Base-by-base conservation (phyloP, 2,797 vertebrate genomes). In the Prionace glauca region DNA sequence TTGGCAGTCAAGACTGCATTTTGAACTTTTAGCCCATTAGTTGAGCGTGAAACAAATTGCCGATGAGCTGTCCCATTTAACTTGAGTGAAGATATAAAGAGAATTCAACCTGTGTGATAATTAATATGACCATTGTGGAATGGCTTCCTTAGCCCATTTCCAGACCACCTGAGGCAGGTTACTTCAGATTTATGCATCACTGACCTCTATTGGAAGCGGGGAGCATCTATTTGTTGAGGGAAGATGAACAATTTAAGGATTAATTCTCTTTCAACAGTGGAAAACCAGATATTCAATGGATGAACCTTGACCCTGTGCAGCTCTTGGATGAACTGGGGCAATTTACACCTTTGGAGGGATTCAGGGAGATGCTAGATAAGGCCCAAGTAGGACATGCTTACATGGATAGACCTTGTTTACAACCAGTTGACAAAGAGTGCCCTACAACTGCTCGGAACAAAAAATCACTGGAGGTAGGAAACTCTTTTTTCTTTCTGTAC, bases 271-370 rank as follows among this genome's bases (percentile, higher is more conserved):
- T 96, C 7, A 72, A 0, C 97, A 99, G 99, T 96, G 99, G 99
- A 24, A 99, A 98, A 97, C 98, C 98, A 0, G 98, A 99, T 96
- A 99, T 99, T 97, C 99, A 99, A 96, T 99, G 99, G 99, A 99
- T 99, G 97, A 99, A 99, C 97, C 97, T 99, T 95, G 99, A 99
- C 96, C 99, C 99, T 32, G 97, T 99, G 96, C 98, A 99, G 97
- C 97, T 99, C 96, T 98, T 99, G 98, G 98, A 99, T 96, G 98
- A 99, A 96, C 97, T 99, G 95, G 99, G 99, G 96, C 98, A 99
- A 97, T 99, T 99, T 96, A 98, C 98, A 0, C 98, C 98, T 3
- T 97, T 99, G 45, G 99, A 99, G 97, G 98, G 99, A 96, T 99
- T 99, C 97, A 98, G 98, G 96, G 99, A 99, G 97, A 99, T 99